Evolutionary conservation across 2,797 vertebrate genomes (phyloP).

Genomic region (Liasis olivaceus): DNA sequence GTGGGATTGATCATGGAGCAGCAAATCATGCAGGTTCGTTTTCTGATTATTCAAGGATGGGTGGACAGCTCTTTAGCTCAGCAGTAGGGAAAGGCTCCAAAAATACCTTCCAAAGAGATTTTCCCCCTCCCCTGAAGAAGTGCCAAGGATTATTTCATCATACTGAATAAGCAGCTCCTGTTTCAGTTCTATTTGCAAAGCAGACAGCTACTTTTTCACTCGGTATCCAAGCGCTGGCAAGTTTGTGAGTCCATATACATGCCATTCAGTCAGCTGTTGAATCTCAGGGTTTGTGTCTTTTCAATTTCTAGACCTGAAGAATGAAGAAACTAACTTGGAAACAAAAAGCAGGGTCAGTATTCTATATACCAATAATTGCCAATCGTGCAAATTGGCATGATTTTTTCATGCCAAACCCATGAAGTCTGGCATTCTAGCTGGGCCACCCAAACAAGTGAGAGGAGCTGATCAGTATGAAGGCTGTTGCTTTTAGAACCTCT

Average conservation of each 20-base stretch:
- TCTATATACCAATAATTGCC: too few species aligned
- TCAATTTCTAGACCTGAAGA: too few species aligned
- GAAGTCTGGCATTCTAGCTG: neutral
- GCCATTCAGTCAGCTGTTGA: neutral
- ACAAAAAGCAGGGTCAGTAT: neutral
- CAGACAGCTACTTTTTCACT: neutral
- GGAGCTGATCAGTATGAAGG: too few species aligned
- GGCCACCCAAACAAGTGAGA: too few species aligned
- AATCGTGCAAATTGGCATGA: neutral
- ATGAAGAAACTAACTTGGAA: neutral
- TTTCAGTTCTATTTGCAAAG: slow-evolving; percentile 20
- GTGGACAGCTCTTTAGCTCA: too few species aligned
- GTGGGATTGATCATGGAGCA: too few species aligned
- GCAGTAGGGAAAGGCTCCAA: neutral
- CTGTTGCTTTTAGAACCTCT: neutral
- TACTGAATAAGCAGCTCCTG: slow-evolving; percentile 18
- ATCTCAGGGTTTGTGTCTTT: neutral
- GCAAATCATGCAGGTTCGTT: too few species aligned
- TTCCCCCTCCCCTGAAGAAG: slow-evolving; percentile 31
- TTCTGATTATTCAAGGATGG: too few species aligned
- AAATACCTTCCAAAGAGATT: slow-evolving; percentile 40
- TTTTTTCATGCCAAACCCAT: neutral
- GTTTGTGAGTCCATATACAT: neutral
- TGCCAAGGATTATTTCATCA: slow-evolving; percentile 32
- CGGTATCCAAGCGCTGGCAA: neutral